Percentiles rank a stretch among this genome's conserved stretches.
Evolutionary conservation across 2,113 vertebrate genomes (phyloP).

Genomic region (Pseudorhombus dupliciocellatus): DNA sequence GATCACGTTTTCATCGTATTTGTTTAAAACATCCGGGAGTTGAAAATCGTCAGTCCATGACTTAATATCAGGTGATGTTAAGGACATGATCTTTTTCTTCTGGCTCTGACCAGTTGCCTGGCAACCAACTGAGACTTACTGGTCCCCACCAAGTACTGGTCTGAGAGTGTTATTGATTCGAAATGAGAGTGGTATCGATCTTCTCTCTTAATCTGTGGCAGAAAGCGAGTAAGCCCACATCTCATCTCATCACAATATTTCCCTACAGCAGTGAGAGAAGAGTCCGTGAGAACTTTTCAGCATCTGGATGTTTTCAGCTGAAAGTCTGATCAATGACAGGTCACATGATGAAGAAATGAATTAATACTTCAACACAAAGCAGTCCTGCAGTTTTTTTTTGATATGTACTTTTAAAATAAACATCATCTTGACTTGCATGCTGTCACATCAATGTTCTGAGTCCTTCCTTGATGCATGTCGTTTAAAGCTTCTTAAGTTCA

Average conservation of each 20-base stretch:
- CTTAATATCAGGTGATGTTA: background rate
- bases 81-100: background rate
- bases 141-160: background rate
- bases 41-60: background rate
- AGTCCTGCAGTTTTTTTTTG: conserved; percentile 7
- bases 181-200: background rate
- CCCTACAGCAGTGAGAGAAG: background rate
- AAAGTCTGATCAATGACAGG: background rate
- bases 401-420: background rate
- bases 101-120: background rate
- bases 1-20: background rate
- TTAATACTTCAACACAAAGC: background rate
- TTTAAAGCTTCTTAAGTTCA: conserved; percentile 27
- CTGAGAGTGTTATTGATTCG: background rate
- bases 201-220: background rate
- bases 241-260: background rate
- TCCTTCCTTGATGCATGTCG: background rate
- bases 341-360: background rate
- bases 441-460: conserved; percentile 19
- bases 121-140: background rate
- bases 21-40: background rate
- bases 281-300: background rate
- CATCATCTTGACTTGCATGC: background rate
- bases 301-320: background rate
- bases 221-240: background rate